These are phyloP conservation scores for Drosophila parabipectinata DNA, from an alignment of 1,140 invertebrate genomes.

Conservation along the genomic window DNA sequence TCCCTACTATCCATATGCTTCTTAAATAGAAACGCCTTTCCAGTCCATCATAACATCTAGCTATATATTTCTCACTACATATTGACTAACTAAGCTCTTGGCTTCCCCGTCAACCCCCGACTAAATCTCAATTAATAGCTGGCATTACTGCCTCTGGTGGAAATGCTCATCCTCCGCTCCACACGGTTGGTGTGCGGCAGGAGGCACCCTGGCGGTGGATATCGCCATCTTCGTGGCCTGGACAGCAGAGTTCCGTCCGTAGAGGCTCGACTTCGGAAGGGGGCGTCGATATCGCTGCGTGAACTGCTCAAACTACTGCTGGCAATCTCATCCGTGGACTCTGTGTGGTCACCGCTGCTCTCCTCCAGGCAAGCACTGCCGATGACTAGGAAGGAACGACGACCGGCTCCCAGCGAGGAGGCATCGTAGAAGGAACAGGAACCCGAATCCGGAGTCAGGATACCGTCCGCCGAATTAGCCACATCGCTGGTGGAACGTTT, in stretches of 20 bases:
- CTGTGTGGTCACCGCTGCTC: conserved; percentile 65
- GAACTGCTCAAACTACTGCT: conserved; percentile 68
- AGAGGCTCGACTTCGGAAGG: conserved; percentile 87
- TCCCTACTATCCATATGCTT: neutral
- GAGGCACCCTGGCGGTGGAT: conserved; percentile 84
- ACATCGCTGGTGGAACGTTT: conserved; percentile 86
- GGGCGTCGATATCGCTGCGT: conserved; percentile 76
- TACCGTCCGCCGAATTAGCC: conserved; percentile 62
- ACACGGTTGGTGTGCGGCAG: conserved; percentile 83
- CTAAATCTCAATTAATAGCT: conserved; percentile 82
- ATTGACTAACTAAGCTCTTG: conserved; percentile 61
- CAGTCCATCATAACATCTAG: conserved; percentile 56
- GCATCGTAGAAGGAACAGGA: conserved; percentile 75
- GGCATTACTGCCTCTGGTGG: conserved; percentile 85
- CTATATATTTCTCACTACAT: conserved; percentile 74
- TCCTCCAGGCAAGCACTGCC: conserved; percentile 76
- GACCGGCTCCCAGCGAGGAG: conserved; percentile 54
- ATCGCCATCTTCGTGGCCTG: conserved; percentile 85
- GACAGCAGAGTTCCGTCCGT: conserved; percentile 86
- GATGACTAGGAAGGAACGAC: conserved; percentile 74
- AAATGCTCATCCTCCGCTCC: conserved; percentile 86
- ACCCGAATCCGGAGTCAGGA: conserved; percentile 68
- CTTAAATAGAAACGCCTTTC: neutral
- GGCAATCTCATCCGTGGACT: conserved; percentile 76
- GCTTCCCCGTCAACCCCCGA: neutral